Conservation (phyloP, 2,888 invertebrate species). For the Ellobium chinense region DNA sequence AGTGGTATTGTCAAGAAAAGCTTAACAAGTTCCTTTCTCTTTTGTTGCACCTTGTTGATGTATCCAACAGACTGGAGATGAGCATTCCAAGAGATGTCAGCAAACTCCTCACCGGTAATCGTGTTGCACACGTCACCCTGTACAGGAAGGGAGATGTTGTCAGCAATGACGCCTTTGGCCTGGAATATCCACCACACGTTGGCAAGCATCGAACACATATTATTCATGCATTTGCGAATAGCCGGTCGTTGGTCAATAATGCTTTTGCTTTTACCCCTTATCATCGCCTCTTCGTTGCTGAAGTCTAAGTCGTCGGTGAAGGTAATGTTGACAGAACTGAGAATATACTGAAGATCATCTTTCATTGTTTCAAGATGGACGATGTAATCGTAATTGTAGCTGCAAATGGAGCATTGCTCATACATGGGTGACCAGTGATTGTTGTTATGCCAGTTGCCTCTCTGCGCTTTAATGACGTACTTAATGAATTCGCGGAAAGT, state of each 20-base stretch:
- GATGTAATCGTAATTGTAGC: constrained; percentile 61
- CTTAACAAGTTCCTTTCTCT: constrained; percentile 55
- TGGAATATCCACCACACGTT: constrained; percentile 62
- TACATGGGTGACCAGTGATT: constrained; percentile 66
- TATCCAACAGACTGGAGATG: constrained; percentile 54
- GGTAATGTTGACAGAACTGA: constrained; percentile 22
- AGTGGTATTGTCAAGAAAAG: constrained; percentile 54
- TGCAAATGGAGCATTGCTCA: constrained; percentile 64
- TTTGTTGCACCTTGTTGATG: constrained; percentile 47
- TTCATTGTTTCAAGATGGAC: constrained; percentile 66
- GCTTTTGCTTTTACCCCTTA: background rate
- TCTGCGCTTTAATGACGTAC: constrained; percentile 61
- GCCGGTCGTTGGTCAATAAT: background rate
- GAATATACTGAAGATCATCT: constrained; percentile 53
- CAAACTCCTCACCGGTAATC: constrained; percentile 53
- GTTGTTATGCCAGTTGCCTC: constrained; percentile 55
- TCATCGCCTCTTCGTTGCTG: constrained; percentile 1
- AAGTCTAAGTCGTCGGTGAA: background rate
- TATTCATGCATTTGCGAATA: constrained; percentile 56
- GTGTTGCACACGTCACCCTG: constrained; percentile 33
- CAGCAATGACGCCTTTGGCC: constrained; percentile 63
- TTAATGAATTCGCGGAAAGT: constrained; percentile 64
- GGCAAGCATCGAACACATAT: constrained; percentile 55
- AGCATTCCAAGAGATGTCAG: constrained; percentile 50
- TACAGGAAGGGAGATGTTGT: constrained; percentile 57